Conservation (phyloP, 2,888 invertebrate species). For the Drosophila nr. medialis region DNA sequence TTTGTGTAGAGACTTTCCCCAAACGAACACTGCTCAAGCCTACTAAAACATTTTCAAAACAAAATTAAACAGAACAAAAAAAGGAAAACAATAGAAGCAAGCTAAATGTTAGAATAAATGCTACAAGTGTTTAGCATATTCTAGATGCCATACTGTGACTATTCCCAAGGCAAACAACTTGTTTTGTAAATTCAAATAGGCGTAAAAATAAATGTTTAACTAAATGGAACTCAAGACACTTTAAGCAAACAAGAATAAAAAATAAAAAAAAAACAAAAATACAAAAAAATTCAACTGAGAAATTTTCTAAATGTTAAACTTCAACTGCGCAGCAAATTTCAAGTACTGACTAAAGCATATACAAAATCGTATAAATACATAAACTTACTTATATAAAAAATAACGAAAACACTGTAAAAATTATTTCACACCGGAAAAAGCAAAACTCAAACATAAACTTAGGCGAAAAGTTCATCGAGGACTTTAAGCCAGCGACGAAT, state of each 20-base stretch:
- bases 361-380: conserved; percentile 28
- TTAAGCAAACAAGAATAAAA: conserved; percentile 20
- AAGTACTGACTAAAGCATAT: conserved; percentile 67
- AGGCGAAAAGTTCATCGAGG: conserved; percentile 40
- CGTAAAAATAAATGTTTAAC: conserved; percentile 58
- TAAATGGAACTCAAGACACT: conserved; percentile 48
- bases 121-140: conserved; percentile 39
- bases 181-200: conserved; percentile 64
- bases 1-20: conserved; percentile 42
- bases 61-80: conserved; percentile 15
- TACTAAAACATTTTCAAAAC: conserved; percentile 26
- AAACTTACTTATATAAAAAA: conserved; percentile 17
- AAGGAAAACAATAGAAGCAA: conserved; percentile 33
- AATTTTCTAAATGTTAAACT: conserved; percentile 62
- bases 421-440: conserved; percentile 40
- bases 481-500: conserved; percentile 27
- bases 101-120: conserved; percentile 35
- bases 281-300: conserved; percentile 28
- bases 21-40: conserved; percentile 63
- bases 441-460: conserved; percentile 39
- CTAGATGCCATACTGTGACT: conserved; percentile 66
- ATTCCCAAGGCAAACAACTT: conserved; percentile 52
- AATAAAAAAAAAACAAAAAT: conserved; percentile 14
- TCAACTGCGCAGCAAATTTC: conserved; percentile 59
- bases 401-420: conserved; percentile 52